These are phyloP conservation scores for Pollimyrus isidori DNA, from an alignment of 2,113 vertebrate genomes.

Conservation along the genomic window DNA sequence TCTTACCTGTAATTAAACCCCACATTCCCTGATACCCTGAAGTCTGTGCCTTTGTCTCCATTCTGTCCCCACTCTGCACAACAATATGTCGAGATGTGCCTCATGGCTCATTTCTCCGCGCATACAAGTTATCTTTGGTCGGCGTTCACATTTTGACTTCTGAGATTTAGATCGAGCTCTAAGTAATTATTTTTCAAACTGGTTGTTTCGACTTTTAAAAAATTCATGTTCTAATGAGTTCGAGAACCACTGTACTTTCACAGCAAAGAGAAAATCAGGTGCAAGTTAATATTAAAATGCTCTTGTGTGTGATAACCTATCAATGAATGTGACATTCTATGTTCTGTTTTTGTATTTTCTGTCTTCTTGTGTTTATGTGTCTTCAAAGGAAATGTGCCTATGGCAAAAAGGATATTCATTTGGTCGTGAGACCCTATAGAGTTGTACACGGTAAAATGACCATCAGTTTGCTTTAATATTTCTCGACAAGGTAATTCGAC, in stretches of 20 bases:
- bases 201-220: too few relatives aligned
- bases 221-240: too few relatives aligned
- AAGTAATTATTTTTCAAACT: too few relatives aligned
- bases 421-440: not conserved
- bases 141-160: too few relatives aligned
- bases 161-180: too few relatives aligned
- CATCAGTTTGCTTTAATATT: not conserved
- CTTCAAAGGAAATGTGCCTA: not conserved
- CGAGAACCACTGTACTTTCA: not conserved
- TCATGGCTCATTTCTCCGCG: too few relatives aligned
- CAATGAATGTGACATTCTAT: not conserved
- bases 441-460: not conserved
- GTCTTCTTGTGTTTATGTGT: not conserved
- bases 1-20: too few relatives aligned
- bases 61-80: too few relatives aligned
- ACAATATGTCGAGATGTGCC: too few relatives aligned
- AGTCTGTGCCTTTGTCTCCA: too few relatives aligned
- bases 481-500: slow-evolving; percentile 4
- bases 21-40: too few relatives aligned
- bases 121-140: too few relatives aligned
- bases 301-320: not conserved
- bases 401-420: not conserved
- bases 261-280: not conserved
- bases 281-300: not conserved
- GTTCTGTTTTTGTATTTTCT: not conserved